Evolutionary conservation across 1,140 invertebrate genomes (phyloP), one percentile per base, ranked within the genome.

Genomic region (Drosophila sproati): DNA sequence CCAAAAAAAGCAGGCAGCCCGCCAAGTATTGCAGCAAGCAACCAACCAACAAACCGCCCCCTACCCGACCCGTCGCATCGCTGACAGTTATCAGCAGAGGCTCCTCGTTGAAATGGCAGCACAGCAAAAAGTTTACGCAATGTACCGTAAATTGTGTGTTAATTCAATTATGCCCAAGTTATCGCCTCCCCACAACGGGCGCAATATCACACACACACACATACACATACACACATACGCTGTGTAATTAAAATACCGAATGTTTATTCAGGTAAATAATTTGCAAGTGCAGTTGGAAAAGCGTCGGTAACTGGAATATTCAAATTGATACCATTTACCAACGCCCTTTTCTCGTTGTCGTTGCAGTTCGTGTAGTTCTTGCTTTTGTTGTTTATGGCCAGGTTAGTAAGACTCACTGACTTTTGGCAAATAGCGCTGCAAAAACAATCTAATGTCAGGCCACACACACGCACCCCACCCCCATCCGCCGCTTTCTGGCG

Each of bases 261-360:
- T 91, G 88, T 91, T 91, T 91, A 91, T 87, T 87, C 88, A 91
- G 88, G 88, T 91, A 91, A 91, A 91, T 88, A 91, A 91, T 87
- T 87, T 87, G 70, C 61, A 80, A 91, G 77, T 82, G 81, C 85
- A 81, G 69, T 72, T 70, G 71, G 69, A 70, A 67, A 66, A 61
- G 69, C 69, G 73, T 34, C 73, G 62, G 70, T 85, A 89, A 82
- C 83, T 88, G 83, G 80, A 88, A 88, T 88, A 89, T 83, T 80
- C 89, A 83, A 88, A 88, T 88, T 88, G 83, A 88, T 88, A 88
- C 83, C 77, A 76, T 72, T 76, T 76, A 63, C 54, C 56, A 67
- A 28, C 47, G 47, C 47, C 12, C 12, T 12, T 34, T 39, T 28
- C 5, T 28, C 48, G 28, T 43, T 32, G 37, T 32, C 41, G 35